Percentiles rank a stretch among this genome's conserved stretches.
phyloP scores from a whole-genome alignment of 2,113 vertebrate genomes.

The Clarias batrachus region DNA sequence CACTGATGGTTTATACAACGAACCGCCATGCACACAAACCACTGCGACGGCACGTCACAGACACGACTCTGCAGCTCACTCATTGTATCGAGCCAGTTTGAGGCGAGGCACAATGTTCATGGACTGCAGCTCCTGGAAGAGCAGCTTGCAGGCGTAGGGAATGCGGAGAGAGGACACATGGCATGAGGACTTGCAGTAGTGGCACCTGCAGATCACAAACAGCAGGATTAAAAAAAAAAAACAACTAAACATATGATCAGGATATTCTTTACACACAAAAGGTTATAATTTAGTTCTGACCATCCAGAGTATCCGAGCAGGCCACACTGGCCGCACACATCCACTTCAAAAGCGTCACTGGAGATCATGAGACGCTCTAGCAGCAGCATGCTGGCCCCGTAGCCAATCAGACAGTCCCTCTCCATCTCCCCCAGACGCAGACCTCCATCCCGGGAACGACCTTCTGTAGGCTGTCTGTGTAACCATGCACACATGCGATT shows the following conservation, averaged over 20 bases:
- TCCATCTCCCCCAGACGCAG: slow-evolving; percentile 98
- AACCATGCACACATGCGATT: slow-evolving; percentile 26
- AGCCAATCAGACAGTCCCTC: slow-evolving; percentile 95
- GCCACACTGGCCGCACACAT: slow-evolving; percentile 95
- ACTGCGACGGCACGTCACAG: not conserved
- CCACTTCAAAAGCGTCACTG: slow-evolving; percentile 97
- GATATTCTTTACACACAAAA: not conserved
- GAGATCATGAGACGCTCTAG: slow-evolving; percentile 98
- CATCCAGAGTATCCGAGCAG: slow-evolving; percentile 96
- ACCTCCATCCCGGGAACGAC: slow-evolving; percentile 93
- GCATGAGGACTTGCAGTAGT: slow-evolving; percentile 96
- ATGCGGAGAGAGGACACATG: slow-evolving; percentile 94
- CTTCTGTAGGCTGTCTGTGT: slow-evolving; percentile 95
- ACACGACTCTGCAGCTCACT: slow-evolving; percentile 63
- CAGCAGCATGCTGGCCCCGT: slow-evolving; percentile 96
- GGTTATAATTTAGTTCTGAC: slow-evolving; percentile 68
- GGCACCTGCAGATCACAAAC: slow-evolving; percentile 80
- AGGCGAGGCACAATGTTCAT: slow-evolving; percentile 98
- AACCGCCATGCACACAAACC: not conserved
- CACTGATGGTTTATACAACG: not conserved
- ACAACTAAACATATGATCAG: not conserved
- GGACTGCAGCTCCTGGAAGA: slow-evolving; percentile 97
- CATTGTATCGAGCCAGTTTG: slow-evolving; percentile 94
- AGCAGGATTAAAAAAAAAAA: not conserved
- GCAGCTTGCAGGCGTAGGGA: slow-evolving; percentile 96